A percentile compares a stretch with the other conserved stretches of the same genome.
Evolutionary conservation across 2,113 vertebrate species (phyloP).

Genomic region (Melanerpes aurifrons): DNA sequence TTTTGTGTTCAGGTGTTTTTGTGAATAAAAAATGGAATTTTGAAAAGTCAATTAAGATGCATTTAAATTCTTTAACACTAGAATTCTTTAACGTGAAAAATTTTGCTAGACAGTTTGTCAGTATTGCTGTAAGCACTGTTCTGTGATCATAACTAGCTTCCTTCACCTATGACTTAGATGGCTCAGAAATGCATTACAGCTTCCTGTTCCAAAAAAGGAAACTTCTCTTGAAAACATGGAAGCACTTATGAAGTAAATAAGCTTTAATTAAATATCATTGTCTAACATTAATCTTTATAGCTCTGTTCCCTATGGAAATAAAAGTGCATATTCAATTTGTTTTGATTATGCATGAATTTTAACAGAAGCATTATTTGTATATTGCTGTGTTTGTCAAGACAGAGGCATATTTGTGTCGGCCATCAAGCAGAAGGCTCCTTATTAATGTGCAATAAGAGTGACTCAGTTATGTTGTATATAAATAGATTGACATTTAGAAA

Average conservation of each 20-base stretch:
- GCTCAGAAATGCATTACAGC: conserved; percentile 48
- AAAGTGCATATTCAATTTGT: conserved; percentile 79
- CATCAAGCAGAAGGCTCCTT: background rate
- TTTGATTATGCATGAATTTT: conserved; percentile 77
- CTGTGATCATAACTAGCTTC: conserved; percentile 61
- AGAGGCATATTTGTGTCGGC: background rate
- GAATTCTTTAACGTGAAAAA: conserved; percentile 66
- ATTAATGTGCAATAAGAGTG: conserved; percentile 22
- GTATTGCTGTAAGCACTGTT: background rate
- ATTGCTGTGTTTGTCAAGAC: background rate
- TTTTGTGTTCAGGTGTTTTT: conserved; percentile 51
- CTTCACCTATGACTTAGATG: conserved; percentile 41
- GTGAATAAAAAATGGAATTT: conserved; percentile 60
- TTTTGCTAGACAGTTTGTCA: conserved; percentile 53
- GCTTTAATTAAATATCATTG: conserved; percentile 84
- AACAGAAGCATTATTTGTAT: conserved; percentile 48
- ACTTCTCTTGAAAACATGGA: conserved; percentile 56
- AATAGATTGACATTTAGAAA: conserved; percentile 44
- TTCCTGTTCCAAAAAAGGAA: conserved; percentile 47
- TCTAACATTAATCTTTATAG: conserved; percentile 81
- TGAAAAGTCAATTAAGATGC: conserved; percentile 70
- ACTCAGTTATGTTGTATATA: background rate
- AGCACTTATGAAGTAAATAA: conserved; percentile 80
- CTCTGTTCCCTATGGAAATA: conserved; percentile 76
- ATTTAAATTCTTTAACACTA: conserved; percentile 62